Evolutionary conservation across 2,797 vertebrate genomes (phyloP), one percentile per base, ranked within the genome.

Genomic region (Melanotaenia trifasciata): DNA sequence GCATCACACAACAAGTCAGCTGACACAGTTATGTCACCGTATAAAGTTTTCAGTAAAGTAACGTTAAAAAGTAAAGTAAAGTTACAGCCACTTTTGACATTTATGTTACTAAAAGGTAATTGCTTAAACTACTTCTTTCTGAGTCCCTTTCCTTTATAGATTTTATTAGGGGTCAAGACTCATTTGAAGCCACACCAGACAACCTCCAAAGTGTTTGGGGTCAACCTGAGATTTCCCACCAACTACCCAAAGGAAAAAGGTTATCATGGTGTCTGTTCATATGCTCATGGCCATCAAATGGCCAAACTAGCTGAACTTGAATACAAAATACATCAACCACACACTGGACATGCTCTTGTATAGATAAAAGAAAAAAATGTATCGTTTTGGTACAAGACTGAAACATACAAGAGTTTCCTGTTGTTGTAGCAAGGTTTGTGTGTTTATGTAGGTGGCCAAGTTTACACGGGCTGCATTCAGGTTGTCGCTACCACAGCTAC

Each of bases 401-500:
- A 82, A 59, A 64, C 70, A 80, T 84, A 58, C 74, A 84, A 87
- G 69, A 63, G 82, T 89, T 91, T 93, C 92, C 86, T 94, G 79
- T 92, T 96, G 89, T 94, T 92, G 84, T 72, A 64, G 50, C 57
- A 78, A 82, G 70, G 54, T 88, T 94, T 78, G 90, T 91, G 80
- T 33, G 16, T 65, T 87, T 84, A 83, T 88, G 90, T 89, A 83
- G 89, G 91, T 88, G 87, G 83, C 79, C 72, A 35, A 28, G 43
- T 78, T 13, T 84, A 70, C 68, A 72, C 30, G 61, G 65, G 69
- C 68, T 33, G 47, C 67, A 78, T 68, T 91, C 66, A 88, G 87
- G 94, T 92, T 93, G 85, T 81, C 87, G 87, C 90, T 91, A 89
- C 88, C 92, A 79, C 92, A 94, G 69, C 76, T 77, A 76, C 84